Evolutionary conservation across 1,140 invertebrate genomes (phyloP).

Genomic region (Drosophila melanica): DNA sequence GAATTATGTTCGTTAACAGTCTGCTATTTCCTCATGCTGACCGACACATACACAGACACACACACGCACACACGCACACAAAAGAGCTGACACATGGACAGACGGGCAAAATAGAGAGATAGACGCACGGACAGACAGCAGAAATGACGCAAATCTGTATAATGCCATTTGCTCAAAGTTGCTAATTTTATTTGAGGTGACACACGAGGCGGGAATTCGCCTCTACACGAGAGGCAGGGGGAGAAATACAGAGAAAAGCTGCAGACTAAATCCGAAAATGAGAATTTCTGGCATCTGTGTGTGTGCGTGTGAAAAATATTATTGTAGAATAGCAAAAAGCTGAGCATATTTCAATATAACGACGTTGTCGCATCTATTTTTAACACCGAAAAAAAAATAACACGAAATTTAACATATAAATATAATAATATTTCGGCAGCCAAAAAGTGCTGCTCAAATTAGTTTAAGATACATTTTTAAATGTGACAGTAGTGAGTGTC

Average conservation of each 20-base stretch:
- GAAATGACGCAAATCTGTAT: conserved; percentile 80
- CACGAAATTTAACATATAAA: conserved; percentile 46
- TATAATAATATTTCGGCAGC: conserved; percentile 60
- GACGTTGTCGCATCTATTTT: conserved; percentile 61
- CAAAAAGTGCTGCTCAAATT: conserved; percentile 73
- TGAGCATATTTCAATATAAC: conserved; percentile 73
- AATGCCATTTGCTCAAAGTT: conserved; percentile 71
- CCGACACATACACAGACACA: conserved; percentile 20
- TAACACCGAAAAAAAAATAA: conserved; percentile 41
- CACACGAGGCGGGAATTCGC: conserved; percentile 75
- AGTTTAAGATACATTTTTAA: conserved; percentile 80
- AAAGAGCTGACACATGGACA: background rate
- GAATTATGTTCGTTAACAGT: conserved; percentile 48
- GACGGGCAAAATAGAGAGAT: background rate
- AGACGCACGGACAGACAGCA: conserved; percentile 21
- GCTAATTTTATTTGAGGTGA: conserved; percentile 82
- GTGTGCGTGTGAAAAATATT: conserved; percentile 62
- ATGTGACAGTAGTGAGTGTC: conserved; percentile 79
- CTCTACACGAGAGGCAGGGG: conserved; percentile 20
- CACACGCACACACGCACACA: conserved; percentile 16
- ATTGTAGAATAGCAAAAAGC: conserved; percentile 50
- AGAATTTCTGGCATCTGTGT: conserved; percentile 23
- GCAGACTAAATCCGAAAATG: conserved; percentile 18
- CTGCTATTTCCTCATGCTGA: conserved; percentile 23
- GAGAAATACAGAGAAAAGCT: conserved; percentile 12